Percentiles rank a stretch among this genome's conserved stretches.
phyloP scores from a whole-genome alignment of 2,113 vertebrate genomes.

The Gallinago paraguaiae region DNA sequence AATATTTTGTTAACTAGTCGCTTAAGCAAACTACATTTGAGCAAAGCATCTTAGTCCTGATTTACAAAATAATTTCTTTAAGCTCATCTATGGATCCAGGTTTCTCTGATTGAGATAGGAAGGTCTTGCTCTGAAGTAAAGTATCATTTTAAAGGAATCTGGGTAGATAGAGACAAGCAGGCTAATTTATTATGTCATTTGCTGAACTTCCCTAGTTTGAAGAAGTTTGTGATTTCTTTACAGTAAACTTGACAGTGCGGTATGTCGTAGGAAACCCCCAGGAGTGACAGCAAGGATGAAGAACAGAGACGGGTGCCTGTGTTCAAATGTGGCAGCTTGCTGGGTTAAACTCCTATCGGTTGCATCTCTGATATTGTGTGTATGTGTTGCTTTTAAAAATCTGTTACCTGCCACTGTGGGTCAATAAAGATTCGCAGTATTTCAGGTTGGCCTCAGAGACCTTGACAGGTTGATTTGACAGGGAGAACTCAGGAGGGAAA shows the following conservation, averaged over 20 bases:
- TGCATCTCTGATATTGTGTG: fast-evolving
- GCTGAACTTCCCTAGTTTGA: neutral
- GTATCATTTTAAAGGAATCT: neutral
- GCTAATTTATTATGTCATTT: neutral
- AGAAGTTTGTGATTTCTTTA: neutral
- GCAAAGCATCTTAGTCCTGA: neutral
- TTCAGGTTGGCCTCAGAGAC: neutral
- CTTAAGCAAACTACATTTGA: neutral
- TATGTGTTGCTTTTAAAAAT: neutral
- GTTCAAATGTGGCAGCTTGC: fast-evolving
- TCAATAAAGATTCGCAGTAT: neutral
- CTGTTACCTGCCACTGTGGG: neutral
- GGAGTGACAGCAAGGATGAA: neutral
- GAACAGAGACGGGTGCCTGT: neutral
- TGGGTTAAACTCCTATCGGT: neutral
- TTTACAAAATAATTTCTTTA: neutral
- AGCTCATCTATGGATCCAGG: neutral
- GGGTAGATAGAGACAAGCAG: neutral
- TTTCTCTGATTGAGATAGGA: neutral
- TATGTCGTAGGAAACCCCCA: neutral
- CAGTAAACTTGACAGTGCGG: fast-evolving
- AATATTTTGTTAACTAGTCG: neutral
- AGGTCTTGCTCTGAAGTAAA: neutral
- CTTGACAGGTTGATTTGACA: neutral
- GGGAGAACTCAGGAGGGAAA: neutral